Evolutionary conservation across 2,797 vertebrate genomes (phyloP).

Genomic region (Intellagama lesueurii): DNA sequence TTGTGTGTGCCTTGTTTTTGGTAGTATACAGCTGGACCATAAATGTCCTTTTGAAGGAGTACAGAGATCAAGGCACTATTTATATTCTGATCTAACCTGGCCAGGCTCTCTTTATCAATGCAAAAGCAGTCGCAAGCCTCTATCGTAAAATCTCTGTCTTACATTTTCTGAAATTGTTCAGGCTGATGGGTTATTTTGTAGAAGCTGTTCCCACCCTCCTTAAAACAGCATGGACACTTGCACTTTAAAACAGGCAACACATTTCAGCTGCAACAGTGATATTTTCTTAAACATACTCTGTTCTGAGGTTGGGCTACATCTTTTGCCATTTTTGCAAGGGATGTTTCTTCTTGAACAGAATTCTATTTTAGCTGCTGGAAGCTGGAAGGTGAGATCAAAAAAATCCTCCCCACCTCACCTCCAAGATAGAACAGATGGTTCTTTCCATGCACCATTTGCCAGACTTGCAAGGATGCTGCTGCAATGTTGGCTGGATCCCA

Average conservation of each 20-base stretch:
- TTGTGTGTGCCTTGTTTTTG: neutral
- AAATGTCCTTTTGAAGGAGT: neutral
- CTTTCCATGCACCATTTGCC: slow-evolving; percentile 56
- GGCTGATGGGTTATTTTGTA: neutral
- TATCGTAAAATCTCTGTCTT: neutral
- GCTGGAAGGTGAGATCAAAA: slow-evolving; percentile 53
- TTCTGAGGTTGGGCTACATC: neutral
- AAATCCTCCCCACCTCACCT: slow-evolving; percentile 22
- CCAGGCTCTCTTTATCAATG: neutral
- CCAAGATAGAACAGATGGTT: slow-evolving; percentile 53
- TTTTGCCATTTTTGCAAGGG: slow-evolving; percentile 12
- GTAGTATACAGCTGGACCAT: neutral
- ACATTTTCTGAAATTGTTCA: neutral
- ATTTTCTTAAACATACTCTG: neutral
- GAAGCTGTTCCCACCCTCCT: neutral
- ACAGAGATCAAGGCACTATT: neutral
- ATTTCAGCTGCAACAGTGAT: neutral
- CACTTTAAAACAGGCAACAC: neutral
- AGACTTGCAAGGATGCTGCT: slow-evolving; percentile 43
- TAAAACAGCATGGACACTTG: neutral
- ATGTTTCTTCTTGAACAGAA: neutral
- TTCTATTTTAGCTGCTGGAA: slow-evolving; percentile 42
- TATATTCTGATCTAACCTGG: neutral
- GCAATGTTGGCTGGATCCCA: slow-evolving; percentile 55
- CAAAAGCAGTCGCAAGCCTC: neutral